Conservation (phyloP, 1,140 invertebrate species). For the Lucilia sericata region DNA sequence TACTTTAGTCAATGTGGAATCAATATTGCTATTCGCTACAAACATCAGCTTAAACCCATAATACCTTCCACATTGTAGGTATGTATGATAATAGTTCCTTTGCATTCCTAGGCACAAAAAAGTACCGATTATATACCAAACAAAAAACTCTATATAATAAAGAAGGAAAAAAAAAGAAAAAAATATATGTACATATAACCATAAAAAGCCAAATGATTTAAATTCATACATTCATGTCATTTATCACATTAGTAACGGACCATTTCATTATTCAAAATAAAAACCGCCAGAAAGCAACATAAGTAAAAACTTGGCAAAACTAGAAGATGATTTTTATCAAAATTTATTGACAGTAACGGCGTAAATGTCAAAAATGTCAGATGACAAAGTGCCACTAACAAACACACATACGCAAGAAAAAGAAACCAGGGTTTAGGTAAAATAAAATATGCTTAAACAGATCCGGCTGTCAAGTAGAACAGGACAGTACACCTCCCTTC, state of each 20-base stretch:
- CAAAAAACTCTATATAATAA: too few species aligned
- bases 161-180: too few species aligned
- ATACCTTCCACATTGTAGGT: too few species aligned
- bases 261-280: not conserved
- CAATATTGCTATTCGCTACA: too few species aligned
- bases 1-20: too few species aligned
- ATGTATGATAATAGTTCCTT: too few species aligned
- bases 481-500: not conserved
- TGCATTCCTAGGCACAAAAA: too few species aligned
- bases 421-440: not conserved
- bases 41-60: too few species aligned
- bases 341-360: conserved; percentile 29
- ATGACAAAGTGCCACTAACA: conserved; percentile 2
- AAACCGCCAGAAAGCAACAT: not conserved
- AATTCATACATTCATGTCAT: conserved; percentile 24
- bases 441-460: conserved; percentile 19
- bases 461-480: conserved; percentile 2
- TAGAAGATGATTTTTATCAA: conserved; percentile 29
- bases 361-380: conserved; percentile 27
- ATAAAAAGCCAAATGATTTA: not conserved
- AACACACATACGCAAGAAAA: not conserved
- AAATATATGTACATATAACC: too few species aligned
- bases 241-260: conserved; percentile 15
- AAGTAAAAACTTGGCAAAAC: not conserved
- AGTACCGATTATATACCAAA: too few species aligned